Conservation (phyloP, 1,140 invertebrate species). For the Eumaeus atala region DNA sequence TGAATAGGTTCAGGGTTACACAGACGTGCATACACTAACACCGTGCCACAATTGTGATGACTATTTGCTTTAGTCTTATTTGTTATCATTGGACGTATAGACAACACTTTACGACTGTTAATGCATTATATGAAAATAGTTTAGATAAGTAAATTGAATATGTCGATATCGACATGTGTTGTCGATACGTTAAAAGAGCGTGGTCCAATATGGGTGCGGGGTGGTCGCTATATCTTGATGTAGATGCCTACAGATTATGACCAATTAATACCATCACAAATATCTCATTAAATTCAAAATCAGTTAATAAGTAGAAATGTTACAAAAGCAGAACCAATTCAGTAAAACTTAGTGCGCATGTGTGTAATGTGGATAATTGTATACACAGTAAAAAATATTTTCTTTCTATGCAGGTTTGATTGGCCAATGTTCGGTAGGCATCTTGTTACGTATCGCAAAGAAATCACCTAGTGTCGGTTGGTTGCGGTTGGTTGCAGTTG, state of each 20-base stretch:
- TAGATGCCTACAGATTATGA: conserved; percentile 25
- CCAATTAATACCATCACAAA: conserved; percentile 11
- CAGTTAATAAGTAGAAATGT: no score
- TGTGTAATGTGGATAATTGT: not conserved
- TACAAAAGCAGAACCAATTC: no score
- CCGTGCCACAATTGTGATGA: conserved; percentile 70
- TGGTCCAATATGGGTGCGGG: conserved; percentile 57
- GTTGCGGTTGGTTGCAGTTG: conserved; percentile 57
- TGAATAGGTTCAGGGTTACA: conserved; percentile 22
- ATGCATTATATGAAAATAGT: not conserved
- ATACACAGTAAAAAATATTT: not conserved
- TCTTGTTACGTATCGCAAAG: conserved; percentile 73
- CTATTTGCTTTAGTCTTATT: conserved; percentile 51
- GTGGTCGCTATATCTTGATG: conserved; percentile 52
- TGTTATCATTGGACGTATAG: conserved; percentile 55
- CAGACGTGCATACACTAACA: conserved; percentile 45
- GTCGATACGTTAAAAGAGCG: conserved; percentile 42
- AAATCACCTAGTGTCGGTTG: conserved; percentile 75
- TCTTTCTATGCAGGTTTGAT: not conserved
- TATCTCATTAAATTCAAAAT: no score
- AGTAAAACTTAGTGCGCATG: no score
- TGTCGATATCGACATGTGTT: conserved; percentile 32
- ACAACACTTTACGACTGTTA: conserved; percentile 39
- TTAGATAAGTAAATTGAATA: conserved; percentile 2
- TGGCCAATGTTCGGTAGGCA: conserved; percentile 21